Evolutionary conservation across 2,888 invertebrate genomes (phyloP).

Genomic region (Margaritifera margaritifera): DNA sequence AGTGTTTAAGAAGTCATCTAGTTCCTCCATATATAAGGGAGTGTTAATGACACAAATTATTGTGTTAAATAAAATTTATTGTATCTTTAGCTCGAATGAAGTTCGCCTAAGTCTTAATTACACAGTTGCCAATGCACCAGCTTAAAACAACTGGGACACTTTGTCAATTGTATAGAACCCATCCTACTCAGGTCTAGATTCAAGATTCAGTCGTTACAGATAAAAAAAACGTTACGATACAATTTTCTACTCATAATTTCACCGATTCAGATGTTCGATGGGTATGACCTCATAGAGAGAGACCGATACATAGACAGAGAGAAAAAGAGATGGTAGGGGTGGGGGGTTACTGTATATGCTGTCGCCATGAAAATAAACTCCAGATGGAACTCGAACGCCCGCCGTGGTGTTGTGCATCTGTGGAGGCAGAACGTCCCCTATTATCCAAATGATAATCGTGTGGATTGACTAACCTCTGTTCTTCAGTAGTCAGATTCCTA

Average conservation of each 20-base stretch:
- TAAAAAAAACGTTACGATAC: background rate
- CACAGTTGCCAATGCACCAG: too few species aligned
- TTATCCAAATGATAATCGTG: slow-evolving; percentile 1
- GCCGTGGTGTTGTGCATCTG: slow-evolving; percentile 10
- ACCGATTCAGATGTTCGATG: background rate
- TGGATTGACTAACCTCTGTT: slow-evolving; percentile 31
- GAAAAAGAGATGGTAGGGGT: background rate
- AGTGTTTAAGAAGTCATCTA: too few species aligned
- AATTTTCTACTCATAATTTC: background rate
- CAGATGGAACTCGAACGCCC: slow-evolving; percentile 44
- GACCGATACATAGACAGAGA: slow-evolving; percentile 7
- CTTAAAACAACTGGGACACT: too few species aligned
- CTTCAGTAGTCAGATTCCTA: slow-evolving; percentile 33
- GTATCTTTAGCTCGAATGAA: too few species aligned
- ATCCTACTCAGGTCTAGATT: too few species aligned
- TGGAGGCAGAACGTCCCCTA: background rate
- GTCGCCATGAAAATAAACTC: slow-evolving; percentile 41
- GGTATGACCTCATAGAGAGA: background rate
- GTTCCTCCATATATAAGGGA: too few species aligned
- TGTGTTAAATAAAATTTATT: too few species aligned
- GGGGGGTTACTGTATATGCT: slow-evolving; percentile 20
- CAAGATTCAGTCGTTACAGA: background rate
- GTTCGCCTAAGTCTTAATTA: too few species aligned
- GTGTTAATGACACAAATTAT: too few species aligned
- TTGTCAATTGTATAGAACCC: too few species aligned